phyloP scores from a whole-genome alignment of 2,888 invertebrate genomes.

The Megalurothrips usitatus region DNA sequence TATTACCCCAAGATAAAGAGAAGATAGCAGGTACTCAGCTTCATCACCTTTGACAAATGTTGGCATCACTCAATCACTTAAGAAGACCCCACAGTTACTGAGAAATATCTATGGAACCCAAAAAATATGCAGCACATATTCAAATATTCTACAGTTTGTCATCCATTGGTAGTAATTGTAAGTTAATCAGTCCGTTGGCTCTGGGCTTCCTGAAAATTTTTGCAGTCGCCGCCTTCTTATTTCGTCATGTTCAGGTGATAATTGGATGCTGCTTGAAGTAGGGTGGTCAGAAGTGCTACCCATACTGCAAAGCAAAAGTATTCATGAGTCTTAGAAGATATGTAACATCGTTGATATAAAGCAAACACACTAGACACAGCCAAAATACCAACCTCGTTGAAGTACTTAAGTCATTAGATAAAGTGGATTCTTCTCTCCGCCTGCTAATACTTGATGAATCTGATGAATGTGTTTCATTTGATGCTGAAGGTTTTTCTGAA shows the following conservation, averaged over 20 bases:
- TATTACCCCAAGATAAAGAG: not conserved
- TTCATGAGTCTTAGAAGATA: not conserved
- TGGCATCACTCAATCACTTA: not conserved
- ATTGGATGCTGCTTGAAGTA: slow-evolving; percentile 20
- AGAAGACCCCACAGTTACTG: not conserved
- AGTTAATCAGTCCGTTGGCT: not conserved
- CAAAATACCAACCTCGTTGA: not conserved
- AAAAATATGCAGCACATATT: not conserved
- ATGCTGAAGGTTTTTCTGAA: too few species aligned
- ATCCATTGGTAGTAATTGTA: not conserved
- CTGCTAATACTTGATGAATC: not conserved
- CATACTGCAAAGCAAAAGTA: not conserved
- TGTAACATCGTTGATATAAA: too few species aligned
- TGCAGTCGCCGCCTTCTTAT: slow-evolving; percentile 70
- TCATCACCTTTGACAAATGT: not conserved
- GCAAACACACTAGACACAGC: too few species aligned
- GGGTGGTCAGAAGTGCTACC: not conserved
- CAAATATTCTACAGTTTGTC: not conserved
- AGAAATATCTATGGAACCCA: not conserved
- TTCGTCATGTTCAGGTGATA: slow-evolving; percentile 52
- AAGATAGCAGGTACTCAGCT: not conserved
- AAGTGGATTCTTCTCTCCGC: not conserved
- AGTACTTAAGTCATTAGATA: not conserved
- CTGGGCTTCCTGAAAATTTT: slow-evolving; percentile 52
- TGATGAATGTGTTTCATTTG: not conserved